Percentiles rank a stretch among this genome's conserved stretches.
phyloP scores from a whole-genome alignment of 2,113 vertebrate species.

The Salvelinus sp. region DNA sequence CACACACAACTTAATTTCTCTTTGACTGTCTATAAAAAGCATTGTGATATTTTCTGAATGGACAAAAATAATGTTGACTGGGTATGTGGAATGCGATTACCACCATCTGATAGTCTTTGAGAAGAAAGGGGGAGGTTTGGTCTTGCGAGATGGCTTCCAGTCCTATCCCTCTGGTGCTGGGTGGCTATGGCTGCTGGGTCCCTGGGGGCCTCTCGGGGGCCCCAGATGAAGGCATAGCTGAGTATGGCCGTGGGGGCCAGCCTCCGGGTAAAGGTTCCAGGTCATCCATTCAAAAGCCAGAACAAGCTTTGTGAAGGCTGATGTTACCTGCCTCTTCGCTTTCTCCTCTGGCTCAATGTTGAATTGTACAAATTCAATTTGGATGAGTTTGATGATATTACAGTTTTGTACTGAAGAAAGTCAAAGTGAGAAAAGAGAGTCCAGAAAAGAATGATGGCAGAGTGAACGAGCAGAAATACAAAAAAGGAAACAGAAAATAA shows the following conservation, averaged over 20 bases:
- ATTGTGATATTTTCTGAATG: constrained; percentile 36
- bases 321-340: not conserved
- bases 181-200: not conserved
- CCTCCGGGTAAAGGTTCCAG: not conserved
- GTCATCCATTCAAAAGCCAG: not conserved
- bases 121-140: not conserved
- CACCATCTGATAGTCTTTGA: not conserved
- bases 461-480: not conserved
- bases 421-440: not conserved
- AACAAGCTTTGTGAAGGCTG: not conserved
- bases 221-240: constrained; percentile 6
- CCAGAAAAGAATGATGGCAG: not conserved
- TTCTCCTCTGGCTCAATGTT: not conserved
- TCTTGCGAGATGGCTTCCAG: not conserved
- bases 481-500: constrained; percentile 1
- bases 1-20: not conserved
- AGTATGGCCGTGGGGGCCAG: not conserved
- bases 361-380: not conserved
- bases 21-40: constrained; percentile 38
- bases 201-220: not conserved
- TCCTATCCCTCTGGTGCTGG: not conserved
- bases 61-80: constrained; percentile 12
- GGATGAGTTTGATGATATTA: not conserved
- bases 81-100: not conserved
- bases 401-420: not conserved